phyloP scores from a whole-genome alignment of 2,797 vertebrate genomes.

The Sandelia bainsii region DNA sequence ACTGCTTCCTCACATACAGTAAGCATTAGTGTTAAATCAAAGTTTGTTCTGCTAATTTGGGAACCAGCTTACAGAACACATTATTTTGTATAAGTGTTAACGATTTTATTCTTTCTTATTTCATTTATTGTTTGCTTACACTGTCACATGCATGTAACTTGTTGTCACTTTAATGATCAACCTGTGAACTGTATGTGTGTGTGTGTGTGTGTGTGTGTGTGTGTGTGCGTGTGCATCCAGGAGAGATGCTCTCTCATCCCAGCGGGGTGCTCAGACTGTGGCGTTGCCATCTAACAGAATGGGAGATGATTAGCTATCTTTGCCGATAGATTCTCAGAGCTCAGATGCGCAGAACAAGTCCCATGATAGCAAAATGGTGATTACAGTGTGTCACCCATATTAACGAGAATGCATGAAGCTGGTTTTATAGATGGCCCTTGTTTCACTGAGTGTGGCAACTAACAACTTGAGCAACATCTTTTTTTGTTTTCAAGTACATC shows the following conservation, averaged over 20 bases:
- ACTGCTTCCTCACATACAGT: conserved; percentile 14
- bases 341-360: conserved; percentile 20
- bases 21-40: conserved; percentile 17
- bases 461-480: background rate
- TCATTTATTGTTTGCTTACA: background rate
- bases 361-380: conserved; percentile 2
- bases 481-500: background rate
- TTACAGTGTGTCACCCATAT: background rate
- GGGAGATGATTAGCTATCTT: conserved; percentile 41
- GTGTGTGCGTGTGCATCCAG: conserved; percentile 18
- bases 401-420: conserved; percentile 2
- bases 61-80: background rate
- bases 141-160: background rate
- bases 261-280: conserved; percentile 35
- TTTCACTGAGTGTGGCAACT: background rate
- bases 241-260: conserved; percentile 8
- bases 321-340: conserved; percentile 29
- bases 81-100: too few species aligned
- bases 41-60: conserved; percentile 3
- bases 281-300: conserved; percentile 47
- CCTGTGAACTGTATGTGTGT: background rate
- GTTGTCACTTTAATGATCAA: conserved; percentile 15
- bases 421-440: background rate
- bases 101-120: background rate
- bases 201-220: background rate